Conservation (phyloP, 2,113 vertebrate species). For the Dasyprocta punctata region DNA sequence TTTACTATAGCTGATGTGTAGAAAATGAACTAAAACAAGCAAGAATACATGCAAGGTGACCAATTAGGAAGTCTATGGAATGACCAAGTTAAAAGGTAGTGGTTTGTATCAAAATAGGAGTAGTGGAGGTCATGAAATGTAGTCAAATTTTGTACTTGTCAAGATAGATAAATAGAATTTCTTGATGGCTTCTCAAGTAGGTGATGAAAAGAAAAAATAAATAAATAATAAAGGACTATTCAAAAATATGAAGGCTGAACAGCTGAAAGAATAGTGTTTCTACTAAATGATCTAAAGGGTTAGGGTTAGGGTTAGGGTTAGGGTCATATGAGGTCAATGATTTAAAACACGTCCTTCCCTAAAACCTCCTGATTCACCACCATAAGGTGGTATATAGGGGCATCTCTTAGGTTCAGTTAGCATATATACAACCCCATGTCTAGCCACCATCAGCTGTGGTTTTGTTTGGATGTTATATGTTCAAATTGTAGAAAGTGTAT, state of each 20-base stretch:
- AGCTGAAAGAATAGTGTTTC: neutral
- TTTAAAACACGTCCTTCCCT: neutral
- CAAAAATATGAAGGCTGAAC: neutral
- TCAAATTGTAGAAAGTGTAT: neutral
- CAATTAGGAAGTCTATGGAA: neutral
- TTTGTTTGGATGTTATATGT: neutral
- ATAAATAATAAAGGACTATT: neutral
- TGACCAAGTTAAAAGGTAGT: neutral
- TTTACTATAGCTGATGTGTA: neutral
- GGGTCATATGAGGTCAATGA: no score
- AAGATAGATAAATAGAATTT: neutral
- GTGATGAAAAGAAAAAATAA: neutral
- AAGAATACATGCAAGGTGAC: neutral
- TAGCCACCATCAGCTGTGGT: neutral
- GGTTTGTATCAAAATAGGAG: neutral
- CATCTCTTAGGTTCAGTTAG: neutral
- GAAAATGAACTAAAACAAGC: neutral
- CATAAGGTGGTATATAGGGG: neutral
- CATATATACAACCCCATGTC: neutral
- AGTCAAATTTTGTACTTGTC: neutral
- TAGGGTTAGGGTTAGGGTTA: no score
- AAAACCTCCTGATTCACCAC: neutral
- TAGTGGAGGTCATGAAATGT: neutral
- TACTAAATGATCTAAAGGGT: neutral
- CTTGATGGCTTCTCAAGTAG: neutral